These are phyloP conservation scores for Athene cunicularia DNA, from an alignment of 2,113 vertebrate genomes.

Conservation along the genomic window DNA sequence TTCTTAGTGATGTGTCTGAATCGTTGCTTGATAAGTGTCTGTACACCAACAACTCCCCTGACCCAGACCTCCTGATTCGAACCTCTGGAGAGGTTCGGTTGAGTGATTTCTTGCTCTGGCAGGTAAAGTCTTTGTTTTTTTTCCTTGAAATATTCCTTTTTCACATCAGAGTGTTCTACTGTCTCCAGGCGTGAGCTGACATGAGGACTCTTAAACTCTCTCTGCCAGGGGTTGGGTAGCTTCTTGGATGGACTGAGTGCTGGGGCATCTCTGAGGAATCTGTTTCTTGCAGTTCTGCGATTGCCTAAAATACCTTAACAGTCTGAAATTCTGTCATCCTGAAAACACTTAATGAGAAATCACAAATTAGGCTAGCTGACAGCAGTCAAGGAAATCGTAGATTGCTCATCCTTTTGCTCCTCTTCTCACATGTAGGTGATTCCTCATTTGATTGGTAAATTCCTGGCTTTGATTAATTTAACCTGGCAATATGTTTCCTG, in stretches of 20 bases:
- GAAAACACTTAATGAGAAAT: background rate
- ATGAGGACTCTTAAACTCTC: background rate
- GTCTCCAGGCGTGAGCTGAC: background rate
- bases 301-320: background rate
- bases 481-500: background rate
- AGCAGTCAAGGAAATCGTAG: background rate
- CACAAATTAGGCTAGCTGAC: background rate
- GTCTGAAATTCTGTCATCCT: background rate
- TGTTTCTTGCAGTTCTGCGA: background rate
- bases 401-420: background rate
- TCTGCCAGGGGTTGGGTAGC: background rate
- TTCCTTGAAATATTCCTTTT: background rate
- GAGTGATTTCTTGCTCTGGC: slow-evolving; percentile 98
- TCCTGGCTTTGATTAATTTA: background rate
- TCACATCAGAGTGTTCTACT: background rate
- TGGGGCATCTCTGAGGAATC: background rate
- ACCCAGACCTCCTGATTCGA: slow-evolving; percentile 94
- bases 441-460: background rate
- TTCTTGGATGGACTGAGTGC: background rate
- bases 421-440: background rate
- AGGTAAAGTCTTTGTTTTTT: slow-evolving; percentile 78
- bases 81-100: slow-evolving; percentile 97
- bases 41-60: slow-evolving; percentile 92
- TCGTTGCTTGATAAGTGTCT: slow-evolving; percentile 90
- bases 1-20: slow-evolving; percentile 89